Conservation (phyloP, 2,888 invertebrate genomes). For the Fragum sueziense region DNA sequence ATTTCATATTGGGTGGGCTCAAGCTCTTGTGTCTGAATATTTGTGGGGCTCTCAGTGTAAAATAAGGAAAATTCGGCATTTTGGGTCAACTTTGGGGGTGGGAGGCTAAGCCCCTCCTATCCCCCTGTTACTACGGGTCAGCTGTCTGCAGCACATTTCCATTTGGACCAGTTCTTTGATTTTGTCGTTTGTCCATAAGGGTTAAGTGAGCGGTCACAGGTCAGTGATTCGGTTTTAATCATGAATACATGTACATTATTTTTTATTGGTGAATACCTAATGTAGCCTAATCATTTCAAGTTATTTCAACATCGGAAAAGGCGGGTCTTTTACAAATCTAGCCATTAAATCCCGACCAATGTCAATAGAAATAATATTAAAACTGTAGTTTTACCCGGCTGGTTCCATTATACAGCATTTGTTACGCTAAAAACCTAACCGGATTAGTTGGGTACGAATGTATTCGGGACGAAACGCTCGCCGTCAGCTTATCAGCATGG, state of each 20-base stretch:
- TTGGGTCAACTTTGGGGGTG: too few relatives aligned
- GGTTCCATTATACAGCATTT: conserved; percentile 4
- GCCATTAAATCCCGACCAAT: background rate
- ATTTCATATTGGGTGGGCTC: too few relatives aligned
- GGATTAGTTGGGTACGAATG: conserved; percentile 17
- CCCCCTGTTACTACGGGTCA: too few relatives aligned
- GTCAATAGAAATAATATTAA: conserved; percentile 4
- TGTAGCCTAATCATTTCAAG: background rate
- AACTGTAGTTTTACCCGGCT: conserved; percentile 1
- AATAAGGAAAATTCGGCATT: too few relatives aligned
- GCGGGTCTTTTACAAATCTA: conserved; percentile 6
- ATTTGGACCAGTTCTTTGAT: too few relatives aligned
- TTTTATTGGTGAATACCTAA: background rate
- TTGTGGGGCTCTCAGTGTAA: too few relatives aligned
- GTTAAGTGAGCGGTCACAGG: background rate
- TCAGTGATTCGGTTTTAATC: background rate
- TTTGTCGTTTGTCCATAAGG: too few relatives aligned
- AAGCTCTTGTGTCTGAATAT: too few relatives aligned
- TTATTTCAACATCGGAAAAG: background rate
- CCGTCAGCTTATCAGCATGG: conserved; percentile 4
- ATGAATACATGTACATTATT: background rate
- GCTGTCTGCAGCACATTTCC: too few relatives aligned
- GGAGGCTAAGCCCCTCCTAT: too few relatives aligned
- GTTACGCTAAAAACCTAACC: conserved; percentile 15
- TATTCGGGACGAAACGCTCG: conserved; percentile 10